Base-by-base conservation (phyloP, 2,888 invertebrate species). In the Conistra vaccinii region DNA sequence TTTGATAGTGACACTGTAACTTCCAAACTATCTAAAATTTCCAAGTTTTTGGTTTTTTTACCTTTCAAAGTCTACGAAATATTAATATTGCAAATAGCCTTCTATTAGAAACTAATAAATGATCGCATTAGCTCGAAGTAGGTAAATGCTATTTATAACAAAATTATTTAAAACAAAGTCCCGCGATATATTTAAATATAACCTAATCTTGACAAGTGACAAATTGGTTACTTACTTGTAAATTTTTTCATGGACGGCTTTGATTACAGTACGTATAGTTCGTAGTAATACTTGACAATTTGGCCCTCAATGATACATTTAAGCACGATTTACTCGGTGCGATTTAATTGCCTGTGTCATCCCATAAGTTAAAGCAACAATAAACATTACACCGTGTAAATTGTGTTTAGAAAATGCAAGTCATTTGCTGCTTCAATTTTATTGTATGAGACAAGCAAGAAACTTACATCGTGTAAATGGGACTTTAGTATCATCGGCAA, bases 121-220 rank as follows among this genome's bases (percentile, higher is more conserved):
- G 35, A 78, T 71, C 65, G 35, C 10, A 78, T 14, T 78, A 55
- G 32, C 65, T 66, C 32, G 45, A 55, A 53, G 10, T 45, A 26
- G 17, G 26, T 17, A 48, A 48, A 42, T 23, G 20, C 32, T 23
- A 42, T 60, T 60, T 29, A 51, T 71, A 71, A 60, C 6, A 45
- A 23, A n/a, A 45, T 29, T 58, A 45, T 70, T 71, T 71, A 53
- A 70, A 71, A 65, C 35, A 61, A 58, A 32, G n/a, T 3, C 23
- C 35, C 42, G 3, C 20, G 6, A 58, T 60, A n/a, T n/a, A 57
- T 57, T 62, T 23, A 39, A 35, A 69, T 57, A 3, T 62, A 23
- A 58, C 32, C 23, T 62, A 66, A 66, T 66, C 45, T n/a, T 65
- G 57, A 53, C 45, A 76, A 76, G 76, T 68, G 51, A 53, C 45